Evolutionary conservation across 2,888 invertebrate species (phyloP), one percentile per base, ranked within the genome.

Genomic region (Autographa pulchrina): DNA sequence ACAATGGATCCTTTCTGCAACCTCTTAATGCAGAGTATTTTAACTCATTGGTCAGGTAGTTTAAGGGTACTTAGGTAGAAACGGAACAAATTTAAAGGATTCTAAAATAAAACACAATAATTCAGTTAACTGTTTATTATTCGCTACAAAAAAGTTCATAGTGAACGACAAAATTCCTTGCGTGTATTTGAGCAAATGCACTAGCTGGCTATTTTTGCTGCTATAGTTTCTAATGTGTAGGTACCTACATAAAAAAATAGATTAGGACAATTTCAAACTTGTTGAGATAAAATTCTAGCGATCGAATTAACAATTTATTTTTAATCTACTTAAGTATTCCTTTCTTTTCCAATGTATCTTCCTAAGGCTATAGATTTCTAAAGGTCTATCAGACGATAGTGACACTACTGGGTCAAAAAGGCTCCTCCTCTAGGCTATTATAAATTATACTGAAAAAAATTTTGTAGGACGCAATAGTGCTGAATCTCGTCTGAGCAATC

Each of bases 71-170:
- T 8, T 14, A 56, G 56, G 20, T 56, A 9, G 0, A 5, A 31
- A 35, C 1, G 56, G 13, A 16, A 16, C 16, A 58, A 20, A 14
- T 25, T n/a, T 6, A 25, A 0, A 4, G 16, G 8, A 16, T 38
- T 54, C 7, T 8, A 35, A 65, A 67, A 16, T 25, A 62, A 67
- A 70, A 79, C 25, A 0, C 64, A 58, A n/a, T 32, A 38, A 16
- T 64, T 70, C 32, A 68, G 38, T 35, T 63, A 76, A 74, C 66
- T 66, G 56, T 75, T 74, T 81, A 82, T 83, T 81, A 82, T 83
- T 81, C 5, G 14, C 69, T 83, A 68, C 68, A 60, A 73, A 68
- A 74, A 68, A 67, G 43, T 70, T 72, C 52, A 64, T 60, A 80
- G 65, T 65, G 62, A 62, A 75, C 56, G 72, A 81, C 65, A 62